Conservation (phyloP, 2,113 vertebrate species). For the Peromyscus polionotus region DNA sequence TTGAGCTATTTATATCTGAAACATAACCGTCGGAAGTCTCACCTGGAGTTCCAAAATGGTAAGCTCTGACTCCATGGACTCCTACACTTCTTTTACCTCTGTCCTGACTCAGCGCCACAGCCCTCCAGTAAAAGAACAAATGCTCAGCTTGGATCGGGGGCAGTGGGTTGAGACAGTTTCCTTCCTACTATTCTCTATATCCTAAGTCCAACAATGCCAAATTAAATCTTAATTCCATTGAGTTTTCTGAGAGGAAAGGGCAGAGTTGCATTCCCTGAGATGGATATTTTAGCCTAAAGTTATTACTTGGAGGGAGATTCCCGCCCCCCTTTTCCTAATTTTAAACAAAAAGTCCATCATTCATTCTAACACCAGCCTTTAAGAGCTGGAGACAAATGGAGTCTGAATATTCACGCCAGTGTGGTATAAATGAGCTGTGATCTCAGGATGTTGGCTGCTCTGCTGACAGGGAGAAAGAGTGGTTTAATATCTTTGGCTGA, state of each 20-base stretch:
- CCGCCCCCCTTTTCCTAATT: slow-evolving; percentile 58
- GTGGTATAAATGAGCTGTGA: slow-evolving; percentile 88
- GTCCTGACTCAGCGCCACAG: neutral
- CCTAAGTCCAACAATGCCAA: slow-evolving; percentile 61
- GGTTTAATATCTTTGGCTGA: slow-evolving; percentile 82
- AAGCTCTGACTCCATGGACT: neutral
- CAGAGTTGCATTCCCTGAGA: slow-evolving; percentile 33
- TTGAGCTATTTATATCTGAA: neutral
- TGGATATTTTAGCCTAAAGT: slow-evolving; percentile 71
- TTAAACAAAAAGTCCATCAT: slow-evolving; percentile 84
- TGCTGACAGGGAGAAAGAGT: slow-evolving; percentile 85
- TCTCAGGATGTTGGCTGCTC: slow-evolving; percentile 86
- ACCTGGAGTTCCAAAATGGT: neutral
- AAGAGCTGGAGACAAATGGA: slow-evolving; percentile 86
- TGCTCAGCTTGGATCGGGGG: neutral
- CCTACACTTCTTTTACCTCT: neutral
- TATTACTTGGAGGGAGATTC: neutral
- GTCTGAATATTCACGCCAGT: slow-evolving; percentile 85
- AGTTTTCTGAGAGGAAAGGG: slow-evolving; percentile 69
- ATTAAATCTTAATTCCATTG: slow-evolving; percentile 34
- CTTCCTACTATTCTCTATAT: slow-evolving; percentile 70
- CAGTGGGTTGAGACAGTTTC: slow-evolving; percentile 33
- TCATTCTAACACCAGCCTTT: slow-evolving; percentile 81
- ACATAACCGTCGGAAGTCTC: neutral
- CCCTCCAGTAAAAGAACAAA: slow-evolving; percentile 31